Base-by-base conservation (phyloP, 2,113 vertebrate genomes). In the Nematolebias whitei region DNA sequence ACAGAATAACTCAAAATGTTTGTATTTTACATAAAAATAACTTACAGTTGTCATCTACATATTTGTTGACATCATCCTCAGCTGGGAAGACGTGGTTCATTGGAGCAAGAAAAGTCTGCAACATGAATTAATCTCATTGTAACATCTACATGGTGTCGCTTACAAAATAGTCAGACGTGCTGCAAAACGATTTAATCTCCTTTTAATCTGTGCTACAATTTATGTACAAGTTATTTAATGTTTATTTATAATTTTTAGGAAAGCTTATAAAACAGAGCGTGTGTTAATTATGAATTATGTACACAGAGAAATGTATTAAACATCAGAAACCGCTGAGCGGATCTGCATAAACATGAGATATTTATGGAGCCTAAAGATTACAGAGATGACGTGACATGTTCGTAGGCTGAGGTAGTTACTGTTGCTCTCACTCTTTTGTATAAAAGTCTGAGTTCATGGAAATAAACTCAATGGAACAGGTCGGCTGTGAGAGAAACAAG, bases 41-140 rank as follows among this genome's bases (percentile, higher is more conserved):
- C 65, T 95, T 91, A 99, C 97, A 99, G 68, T 99, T 99, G 92
- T 99, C 98, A 80, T 99, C 97, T 54, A 99, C 95, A 78, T 94
- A 93, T 79, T 99, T 99, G 90, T 96, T 95, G 87, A 94, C 96
- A 65, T 99, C 96, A 35, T 99, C 98, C 82, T 99, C 98, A 15
- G 97, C 98, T 79, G 97, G 96, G 82, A 98, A 99, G 56, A 99
- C 98, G 92, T 98, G 96, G 85, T 89, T 98, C 90, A 99, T 93
- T 19, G 93, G 88, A 87, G 96, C 95, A 76, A 97, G 93, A 86
- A 98, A 97, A 38, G 93, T 96, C 97, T 99, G 85, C 7, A 91
- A 84, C 63, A 23, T 59, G 54, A 62, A 63, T 4, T 52, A 7
- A 12, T n/a, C 2, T 22, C 44, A 49, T 23, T 39, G 10, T 39